These are phyloP conservation scores for Chaetorhynchus papuensis DNA, from an alignment of 2,113 vertebrate species.

Conservation along the genomic window DNA sequence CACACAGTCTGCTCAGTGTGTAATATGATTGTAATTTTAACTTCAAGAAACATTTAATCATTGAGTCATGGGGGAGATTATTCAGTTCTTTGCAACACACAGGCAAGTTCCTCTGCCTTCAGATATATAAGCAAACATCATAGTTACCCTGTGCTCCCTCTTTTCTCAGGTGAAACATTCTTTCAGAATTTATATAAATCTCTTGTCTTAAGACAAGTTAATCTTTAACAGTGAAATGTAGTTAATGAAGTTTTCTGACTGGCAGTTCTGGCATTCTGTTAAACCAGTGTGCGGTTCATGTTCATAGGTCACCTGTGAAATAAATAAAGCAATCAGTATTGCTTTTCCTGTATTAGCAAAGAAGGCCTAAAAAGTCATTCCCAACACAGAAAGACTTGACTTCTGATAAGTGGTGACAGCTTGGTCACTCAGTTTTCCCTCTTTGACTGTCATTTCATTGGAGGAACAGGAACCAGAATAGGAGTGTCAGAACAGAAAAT, in stretches of 20 bases:
- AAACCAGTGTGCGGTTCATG: fast-evolving
- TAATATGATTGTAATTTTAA: not conserved
- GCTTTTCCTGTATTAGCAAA: not conserved
- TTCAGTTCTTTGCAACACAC: not conserved
- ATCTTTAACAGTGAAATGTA: not conserved
- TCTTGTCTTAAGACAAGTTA: not conserved
- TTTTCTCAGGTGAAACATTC: not conserved
- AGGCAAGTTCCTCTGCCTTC: not conserved
- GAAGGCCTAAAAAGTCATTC: not conserved
- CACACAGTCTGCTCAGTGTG: not conserved
- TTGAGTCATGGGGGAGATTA: not conserved
- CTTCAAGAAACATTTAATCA: not conserved
- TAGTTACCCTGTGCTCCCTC: not conserved
- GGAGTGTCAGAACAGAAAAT: not conserved
- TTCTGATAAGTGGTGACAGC: not conserved
- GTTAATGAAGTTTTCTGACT: not conserved
- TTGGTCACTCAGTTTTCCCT: not conserved
- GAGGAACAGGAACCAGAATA: not conserved
- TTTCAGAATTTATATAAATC: not conserved
- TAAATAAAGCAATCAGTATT: not conserved
- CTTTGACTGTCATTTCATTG: not conserved
- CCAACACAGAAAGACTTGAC: not conserved
- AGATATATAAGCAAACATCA: not conserved
- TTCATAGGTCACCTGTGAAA: not conserved
- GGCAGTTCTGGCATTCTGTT: not conserved